Evolutionary conservation across 2,888 invertebrate species (phyloP).

Genomic region (Allygus modestus): DNA sequence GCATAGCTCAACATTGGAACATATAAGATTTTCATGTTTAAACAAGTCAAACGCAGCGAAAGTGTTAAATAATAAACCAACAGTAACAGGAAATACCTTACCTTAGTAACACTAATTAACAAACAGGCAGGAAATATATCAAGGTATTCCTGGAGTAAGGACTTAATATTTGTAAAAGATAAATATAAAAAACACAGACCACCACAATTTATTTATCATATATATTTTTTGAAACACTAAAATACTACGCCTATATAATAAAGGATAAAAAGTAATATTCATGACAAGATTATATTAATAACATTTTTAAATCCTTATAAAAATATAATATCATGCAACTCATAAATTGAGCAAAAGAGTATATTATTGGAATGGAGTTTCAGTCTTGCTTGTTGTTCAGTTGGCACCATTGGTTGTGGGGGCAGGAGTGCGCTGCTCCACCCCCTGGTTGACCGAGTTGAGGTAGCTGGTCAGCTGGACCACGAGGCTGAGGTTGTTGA

Average conservation of each 20-base stretch:
- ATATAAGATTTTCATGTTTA: too few relatives aligned
- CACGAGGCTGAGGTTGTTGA: conserved; percentile 59
- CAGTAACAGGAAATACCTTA: too few relatives aligned
- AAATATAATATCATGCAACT: not conserved
- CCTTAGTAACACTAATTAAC: too few relatives aligned
- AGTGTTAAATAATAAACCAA: too few relatives aligned
- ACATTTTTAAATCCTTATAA: conserved; percentile 13
- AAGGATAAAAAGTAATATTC: conserved; percentile 15
- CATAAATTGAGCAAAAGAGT: conserved; percentile 33
- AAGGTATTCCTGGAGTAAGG: too few relatives aligned
- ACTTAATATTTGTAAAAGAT: too few relatives aligned
- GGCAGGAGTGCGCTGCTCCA: conserved; percentile 25
- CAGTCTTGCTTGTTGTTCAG: not conserved
- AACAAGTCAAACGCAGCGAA: too few relatives aligned
- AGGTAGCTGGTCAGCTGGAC: conserved; percentile 62
- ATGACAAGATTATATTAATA: not conserved
- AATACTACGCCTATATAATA: not conserved
- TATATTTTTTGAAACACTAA: conserved; percentile 1
- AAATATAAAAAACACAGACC: too few relatives aligned
- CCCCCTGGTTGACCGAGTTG: conserved; percentile 57
- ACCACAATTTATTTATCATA: conserved; percentile 15
- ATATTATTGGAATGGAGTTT: not conserved
- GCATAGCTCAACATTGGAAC: too few relatives aligned
- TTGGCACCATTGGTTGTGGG: conserved; percentile 24
- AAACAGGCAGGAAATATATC: too few relatives aligned